These are phyloP conservation scores for Grapholita molesta DNA, from an alignment of 1,140 invertebrate genomes.

Conservation along the genomic window DNA sequence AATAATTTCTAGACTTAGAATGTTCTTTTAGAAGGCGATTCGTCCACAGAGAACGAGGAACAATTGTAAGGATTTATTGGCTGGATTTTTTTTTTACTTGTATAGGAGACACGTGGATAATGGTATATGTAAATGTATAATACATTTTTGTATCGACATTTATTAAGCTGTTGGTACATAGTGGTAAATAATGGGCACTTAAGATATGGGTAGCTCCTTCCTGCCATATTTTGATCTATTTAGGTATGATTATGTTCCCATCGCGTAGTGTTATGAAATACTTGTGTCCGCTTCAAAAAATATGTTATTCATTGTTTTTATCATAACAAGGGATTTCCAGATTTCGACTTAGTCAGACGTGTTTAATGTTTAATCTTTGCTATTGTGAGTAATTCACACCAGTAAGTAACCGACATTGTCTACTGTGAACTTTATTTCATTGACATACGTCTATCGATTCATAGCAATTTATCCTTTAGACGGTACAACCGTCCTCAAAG, in stretches of 20 bases:
- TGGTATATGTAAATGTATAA: too few relatives aligned
- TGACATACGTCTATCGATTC: background rate
- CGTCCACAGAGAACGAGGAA: too few relatives aligned
- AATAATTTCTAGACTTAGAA: too few relatives aligned
- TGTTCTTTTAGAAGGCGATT: too few relatives aligned
- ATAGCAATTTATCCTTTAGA: background rate
- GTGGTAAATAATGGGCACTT: too few relatives aligned
- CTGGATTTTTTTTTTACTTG: too few relatives aligned
- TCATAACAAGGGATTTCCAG: slow-evolving; percentile 42
- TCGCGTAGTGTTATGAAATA: background rate
- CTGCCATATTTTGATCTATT: too few relatives aligned
- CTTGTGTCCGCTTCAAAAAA: slow-evolving; percentile 35
- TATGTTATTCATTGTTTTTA: slow-evolving; percentile 43
- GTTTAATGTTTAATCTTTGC: slow-evolving; percentile 37
- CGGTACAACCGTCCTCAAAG: background rate
- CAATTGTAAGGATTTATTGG: too few relatives aligned
- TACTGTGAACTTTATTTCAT: background rate
- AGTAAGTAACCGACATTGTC: slow-evolving; percentile 13
- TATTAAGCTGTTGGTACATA: too few relatives aligned
- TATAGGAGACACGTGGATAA: too few relatives aligned
- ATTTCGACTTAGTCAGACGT: slow-evolving; percentile 35
- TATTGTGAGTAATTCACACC: slow-evolving; percentile 31
- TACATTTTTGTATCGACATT: too few relatives aligned
- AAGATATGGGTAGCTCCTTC: too few relatives aligned
- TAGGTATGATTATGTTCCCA: background rate